These are phyloP conservation scores for Panonychus citri DNA, from an alignment of 1,140 invertebrate genomes.

Conservation along the genomic window DNA sequence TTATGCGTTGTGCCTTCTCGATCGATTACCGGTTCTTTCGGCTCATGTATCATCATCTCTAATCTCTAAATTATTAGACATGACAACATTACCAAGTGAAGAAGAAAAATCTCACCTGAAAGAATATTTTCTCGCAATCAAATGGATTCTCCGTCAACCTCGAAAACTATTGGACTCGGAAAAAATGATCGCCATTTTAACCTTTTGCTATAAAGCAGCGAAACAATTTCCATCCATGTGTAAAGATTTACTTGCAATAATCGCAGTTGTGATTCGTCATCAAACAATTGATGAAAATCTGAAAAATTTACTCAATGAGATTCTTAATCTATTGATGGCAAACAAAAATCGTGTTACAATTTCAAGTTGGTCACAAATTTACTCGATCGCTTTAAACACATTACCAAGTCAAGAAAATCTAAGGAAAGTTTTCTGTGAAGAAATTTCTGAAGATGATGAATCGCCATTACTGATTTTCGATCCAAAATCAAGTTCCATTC, in stretches of 20 bases:
- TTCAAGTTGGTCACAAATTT: slow-evolving; percentile 10
- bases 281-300: slow-evolving; percentile 2
- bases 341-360: slow-evolving; percentile 4
- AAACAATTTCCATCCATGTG: neutral
- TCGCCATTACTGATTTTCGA: neutral
- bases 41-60: neutral
- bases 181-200: neutral
- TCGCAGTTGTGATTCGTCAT: slow-evolving; percentile 4
- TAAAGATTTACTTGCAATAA: neutral
- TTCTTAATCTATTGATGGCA: slow-evolving; percentile 5
- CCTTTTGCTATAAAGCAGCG: slow-evolving; percentile 3
- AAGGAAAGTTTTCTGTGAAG: slow-evolving; percentile 4
- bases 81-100: neutral
- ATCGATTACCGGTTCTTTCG: neutral
- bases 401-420: slow-evolving; percentile 2
- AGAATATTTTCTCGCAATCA: neutral
- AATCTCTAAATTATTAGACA: neutral
- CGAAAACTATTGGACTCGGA: neutral
- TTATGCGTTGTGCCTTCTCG: neutral
- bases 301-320: neutral
- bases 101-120: neutral
- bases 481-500: neutral
- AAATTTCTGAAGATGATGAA: slow-evolving; percentile 5
- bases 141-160: slow-evolving; percentile 1
- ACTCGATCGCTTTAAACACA: slow-evolving; percentile 8